Percentiles rank a stretch among this genome's conserved stretches.
Conservation (phyloP, 1,140 invertebrate species). For the Drosophila bipectinata region DNA sequence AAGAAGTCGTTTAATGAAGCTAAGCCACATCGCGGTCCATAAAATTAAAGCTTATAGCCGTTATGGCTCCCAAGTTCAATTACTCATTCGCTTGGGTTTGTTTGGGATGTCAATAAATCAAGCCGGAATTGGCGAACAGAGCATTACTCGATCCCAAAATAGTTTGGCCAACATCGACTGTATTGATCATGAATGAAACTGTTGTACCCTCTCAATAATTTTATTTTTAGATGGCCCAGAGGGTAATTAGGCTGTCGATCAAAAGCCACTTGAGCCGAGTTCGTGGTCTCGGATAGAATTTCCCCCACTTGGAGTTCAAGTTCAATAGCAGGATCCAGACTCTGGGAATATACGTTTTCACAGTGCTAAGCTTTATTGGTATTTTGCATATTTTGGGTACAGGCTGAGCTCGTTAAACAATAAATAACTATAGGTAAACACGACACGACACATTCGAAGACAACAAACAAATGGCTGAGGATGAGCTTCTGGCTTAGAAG, state of each 20-base stretch:
- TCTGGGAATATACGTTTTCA: conserved; percentile 24
- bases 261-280: conserved; percentile 46
- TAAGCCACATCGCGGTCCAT: conserved; percentile 42
- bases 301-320: conserved; percentile 32
- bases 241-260: conserved; percentile 67
- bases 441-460: conserved; percentile 54
- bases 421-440: conserved; percentile 71
- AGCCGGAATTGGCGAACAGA: conserved; percentile 55
- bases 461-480: conserved; percentile 53
- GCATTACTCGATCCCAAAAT: conserved; percentile 31
- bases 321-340: conserved; percentile 46
- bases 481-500: conserved; percentile 43
- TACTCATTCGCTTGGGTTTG: conserved; percentile 57
- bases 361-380: conserved; percentile 41
- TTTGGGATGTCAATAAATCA: conserved; percentile 66
- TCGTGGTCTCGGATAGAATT: conserved; percentile 47
- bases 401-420: conserved; percentile 52
- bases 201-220: conserved; percentile 19
- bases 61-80: conserved; percentile 59
- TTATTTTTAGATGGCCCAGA: conserved; percentile 49
- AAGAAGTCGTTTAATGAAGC: conserved; percentile 49
- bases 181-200: conserved; percentile 57
- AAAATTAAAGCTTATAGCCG: conserved; percentile 47
- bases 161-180: background rate
- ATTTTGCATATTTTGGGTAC: conserved; percentile 26